Percentiles rank a stretch among this genome's conserved stretches.
Conservation (phyloP, 2,797 vertebrate genomes). For the Ctenopoma multispine region DNA sequence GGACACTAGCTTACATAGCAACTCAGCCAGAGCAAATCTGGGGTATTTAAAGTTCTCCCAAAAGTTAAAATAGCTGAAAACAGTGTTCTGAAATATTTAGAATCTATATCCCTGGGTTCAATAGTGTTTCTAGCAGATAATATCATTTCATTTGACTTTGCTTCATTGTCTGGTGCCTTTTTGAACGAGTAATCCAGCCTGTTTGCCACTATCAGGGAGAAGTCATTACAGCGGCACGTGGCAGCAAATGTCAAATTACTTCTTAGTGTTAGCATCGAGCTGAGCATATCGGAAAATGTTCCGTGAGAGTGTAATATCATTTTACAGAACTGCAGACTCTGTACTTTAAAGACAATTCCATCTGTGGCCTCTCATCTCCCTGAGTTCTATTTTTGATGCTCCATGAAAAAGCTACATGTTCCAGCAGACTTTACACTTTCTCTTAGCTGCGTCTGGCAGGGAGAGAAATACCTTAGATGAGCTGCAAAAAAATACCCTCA, state of each 20-base stretch:
- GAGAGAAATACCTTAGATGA: conserved; percentile 84
- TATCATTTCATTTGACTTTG: conserved; percentile 15
- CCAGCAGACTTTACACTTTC: conserved; percentile 66
- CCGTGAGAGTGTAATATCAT: conserved; percentile 37
- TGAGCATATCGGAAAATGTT: conserved; percentile 49
- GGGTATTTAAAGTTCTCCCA: conserved; percentile 21
- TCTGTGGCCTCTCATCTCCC: conserved; percentile 56
- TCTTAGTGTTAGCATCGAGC: conserved; percentile 50
- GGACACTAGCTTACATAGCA: conserved; percentile 65
- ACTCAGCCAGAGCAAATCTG: conserved; percentile 42
- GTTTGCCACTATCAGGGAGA: conserved; percentile 34
- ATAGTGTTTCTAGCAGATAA: conserved; percentile 11
- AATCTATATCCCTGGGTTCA: conserved; percentile 3
- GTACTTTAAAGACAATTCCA: conserved; percentile 59
- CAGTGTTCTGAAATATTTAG: not conserved
- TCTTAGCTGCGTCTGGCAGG: conserved; percentile 55
- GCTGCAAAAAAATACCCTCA: conserved; percentile 84
- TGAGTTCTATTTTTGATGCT: conserved; percentile 52
- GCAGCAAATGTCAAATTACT: conserved; percentile 59
- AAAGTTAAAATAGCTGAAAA: conserved; percentile 32
- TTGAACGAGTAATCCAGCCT: conserved; percentile 34
- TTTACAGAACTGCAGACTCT: conserved; percentile 54
- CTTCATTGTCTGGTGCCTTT: conserved; percentile 24
- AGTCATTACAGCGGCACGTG: conserved; percentile 43
- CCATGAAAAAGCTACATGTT: conserved; percentile 41